Base-by-base conservation (phyloP, 2,797 vertebrate genomes). In the Dicrostonyx torquatus region DNA sequence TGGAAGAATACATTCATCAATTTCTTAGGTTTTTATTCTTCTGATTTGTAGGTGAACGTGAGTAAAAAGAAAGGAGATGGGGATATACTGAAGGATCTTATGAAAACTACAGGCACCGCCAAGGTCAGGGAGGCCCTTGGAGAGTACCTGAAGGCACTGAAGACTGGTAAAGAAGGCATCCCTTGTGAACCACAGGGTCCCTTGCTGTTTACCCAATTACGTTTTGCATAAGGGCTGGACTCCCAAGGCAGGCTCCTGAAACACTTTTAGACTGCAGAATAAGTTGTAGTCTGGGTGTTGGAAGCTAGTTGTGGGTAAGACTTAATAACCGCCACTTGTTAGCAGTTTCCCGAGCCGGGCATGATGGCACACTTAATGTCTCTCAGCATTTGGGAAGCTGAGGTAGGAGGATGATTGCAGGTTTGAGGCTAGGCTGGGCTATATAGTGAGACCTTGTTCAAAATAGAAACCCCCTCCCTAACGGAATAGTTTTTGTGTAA, bases 41-140 rank as follows among this genome's bases (percentile, higher is more conserved):
- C 85, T 97, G 93, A 75, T 97, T 98, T 93, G 64, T 94, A 98
- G 98, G 97, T 98, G 95, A 98, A 98, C 0, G 29, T 98, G 80
- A 98, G 97, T 98, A 98, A 98, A 97, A 98, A 98, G 97, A 98
- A 98, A 84, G 98, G 98, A 87, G 98, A 98, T 93, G 97, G 98
- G 0, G 97, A 98, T 87, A 92, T 90, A 87, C 93, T 98, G 88
- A 98, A 98, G 96, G 98, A 98, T 31, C 97, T 98, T 31, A 98
- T 98, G 98, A 98, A 97, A 96, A 98, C 97, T 55, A 96, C 97
- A 96, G 98, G 98, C 93, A 82, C 97, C 31, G 37, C 94, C 20
- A 98, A 97, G 93, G 98, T 98, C 95, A 98, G 97, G 94, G 98
- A 98, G 94, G 98, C 98, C 94, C 95, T 98, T 77, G 97, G 97